Percentiles rank a stretch among this genome's conserved stretches.
phyloP scores from a whole-genome alignment of 1,140 invertebrate genomes.

The Nomia melanderi region DNA sequence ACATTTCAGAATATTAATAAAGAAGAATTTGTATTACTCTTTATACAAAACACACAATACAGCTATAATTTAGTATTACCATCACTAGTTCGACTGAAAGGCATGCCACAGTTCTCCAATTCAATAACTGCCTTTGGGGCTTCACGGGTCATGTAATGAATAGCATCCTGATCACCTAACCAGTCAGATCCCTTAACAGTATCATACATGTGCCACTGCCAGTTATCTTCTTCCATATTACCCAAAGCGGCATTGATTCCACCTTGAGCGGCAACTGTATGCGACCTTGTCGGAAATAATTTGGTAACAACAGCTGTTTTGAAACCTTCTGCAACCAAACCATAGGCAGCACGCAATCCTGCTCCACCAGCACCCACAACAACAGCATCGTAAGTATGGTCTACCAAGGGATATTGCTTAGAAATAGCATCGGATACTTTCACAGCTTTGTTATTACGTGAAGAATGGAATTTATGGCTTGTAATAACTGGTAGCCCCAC shows the following conservation, averaged over 20 bases:
- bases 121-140: constrained; percentile 98
- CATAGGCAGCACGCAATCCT: constrained; percentile 97
- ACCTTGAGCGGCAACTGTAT: constrained; percentile 99
- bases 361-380: constrained; percentile 99
- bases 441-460: constrained; percentile 71
- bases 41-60: background rate
- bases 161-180: constrained; percentile 99
- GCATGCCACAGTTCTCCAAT: constrained; percentile 99
- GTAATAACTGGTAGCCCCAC: constrained; percentile 68
- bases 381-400: constrained; percentile 98
- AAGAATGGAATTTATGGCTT: constrained; percentile 74
- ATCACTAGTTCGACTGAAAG: constrained; percentile 96
- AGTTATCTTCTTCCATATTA: constrained; percentile 93
- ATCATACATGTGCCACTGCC: constrained; percentile 99
- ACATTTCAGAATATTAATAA: background rate
- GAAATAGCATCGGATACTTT: constrained; percentile 74
- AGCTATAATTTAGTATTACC: constrained; percentile 76
- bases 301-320: constrained; percentile 99
- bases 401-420: constrained; percentile 90
- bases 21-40: background rate
- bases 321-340: constrained; percentile 97
- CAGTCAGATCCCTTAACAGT: constrained; percentile 99
- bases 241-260: constrained; percentile 96
- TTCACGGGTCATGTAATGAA: constrained; percentile 99
- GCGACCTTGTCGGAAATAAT: constrained; percentile 97